A percentile compares a stretch with the other conserved stretches of the same genome.
phyloP scores from a whole-genome alignment of 2,113 vertebrate genomes.

The Spea bombifrons region DNA sequence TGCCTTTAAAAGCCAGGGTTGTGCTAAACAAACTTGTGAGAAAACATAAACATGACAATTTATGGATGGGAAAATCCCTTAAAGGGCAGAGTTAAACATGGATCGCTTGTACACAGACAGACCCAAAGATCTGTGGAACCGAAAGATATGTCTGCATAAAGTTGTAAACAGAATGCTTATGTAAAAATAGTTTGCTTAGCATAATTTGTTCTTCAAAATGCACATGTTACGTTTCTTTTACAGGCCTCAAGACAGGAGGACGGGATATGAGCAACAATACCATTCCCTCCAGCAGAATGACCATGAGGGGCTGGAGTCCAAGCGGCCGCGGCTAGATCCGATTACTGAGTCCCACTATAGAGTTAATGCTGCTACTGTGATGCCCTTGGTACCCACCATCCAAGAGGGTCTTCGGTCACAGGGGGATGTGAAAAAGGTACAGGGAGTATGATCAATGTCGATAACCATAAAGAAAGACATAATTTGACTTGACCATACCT shows the following conservation, averaged over 20 bases:
- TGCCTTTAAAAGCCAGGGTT: too few relatives aligned
- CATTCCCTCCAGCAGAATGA: constrained; percentile 77
- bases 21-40: too few relatives aligned
- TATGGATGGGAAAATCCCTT: too few relatives aligned
- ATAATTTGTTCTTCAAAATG: too few relatives aligned
- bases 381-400: constrained; percentile 79
- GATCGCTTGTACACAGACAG: too few relatives aligned
- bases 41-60: too few relatives aligned
- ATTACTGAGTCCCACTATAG: constrained; percentile 85
- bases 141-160: too few relatives aligned
- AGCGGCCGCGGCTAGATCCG: constrained; percentile 88
- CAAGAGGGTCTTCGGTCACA: constrained; percentile 82
- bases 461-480: background rate
- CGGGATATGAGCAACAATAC: constrained; percentile 89
- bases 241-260: constrained; percentile 93
- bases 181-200: too few relatives aligned
- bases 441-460: background rate
- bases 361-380: constrained; percentile 66
- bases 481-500: too few relatives aligned
- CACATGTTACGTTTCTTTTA: background rate
- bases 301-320: constrained; percentile 84
- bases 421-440: constrained; percentile 91
- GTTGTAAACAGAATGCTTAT: too few relatives aligned
- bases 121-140: too few relatives aligned
- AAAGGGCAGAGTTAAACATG: too few relatives aligned